These are phyloP conservation scores for Mongoloraphidia duomilia DNA, from an alignment of 2,888 invertebrate genomes.

Conservation along the genomic window DNA sequence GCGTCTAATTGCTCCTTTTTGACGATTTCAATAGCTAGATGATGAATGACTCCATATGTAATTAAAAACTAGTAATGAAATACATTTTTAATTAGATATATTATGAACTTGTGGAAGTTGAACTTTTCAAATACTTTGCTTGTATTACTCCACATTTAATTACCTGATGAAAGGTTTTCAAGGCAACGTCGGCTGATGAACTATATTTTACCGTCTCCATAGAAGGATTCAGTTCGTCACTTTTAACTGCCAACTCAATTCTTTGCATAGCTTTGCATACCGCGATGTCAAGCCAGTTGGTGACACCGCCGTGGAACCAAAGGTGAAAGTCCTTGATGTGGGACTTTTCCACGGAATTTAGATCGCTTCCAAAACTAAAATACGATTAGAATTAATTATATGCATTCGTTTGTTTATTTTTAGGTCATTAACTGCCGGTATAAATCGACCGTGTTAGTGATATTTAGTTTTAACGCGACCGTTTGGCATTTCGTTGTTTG, in stretches of 20 bases:
- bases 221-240: conserved; percentile 66
- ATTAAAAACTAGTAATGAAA: too few relatives aligned
- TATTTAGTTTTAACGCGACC: too few relatives aligned
- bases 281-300: conserved; percentile 89
- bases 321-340: conserved; percentile 60
- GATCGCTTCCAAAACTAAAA: conserved; percentile 46
- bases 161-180: conserved; percentile 68
- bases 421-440: too few relatives aligned
- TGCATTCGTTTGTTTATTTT: too few relatives aligned
- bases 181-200: conserved; percentile 87
- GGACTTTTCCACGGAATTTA: conserved; percentile 49
- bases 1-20: too few relatives aligned
- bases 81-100: too few relatives aligned
- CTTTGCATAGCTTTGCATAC: conserved; percentile 75
- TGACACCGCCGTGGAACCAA: conserved; percentile 87
- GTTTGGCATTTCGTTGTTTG: too few relatives aligned
- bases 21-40: too few relatives aligned
- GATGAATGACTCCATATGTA: too few relatives aligned
- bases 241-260: conserved; percentile 79
- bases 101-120: too few relatives aligned
- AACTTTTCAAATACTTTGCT: too few relatives aligned
- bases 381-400: not conserved
- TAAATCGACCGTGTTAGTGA: not conserved
- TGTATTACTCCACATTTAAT: not conserved
- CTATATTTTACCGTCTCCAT: conserved; percentile 82